These are phyloP conservation scores for Drosophila ambigua DNA, from an alignment of 1,140 invertebrate species.

Conservation along the genomic window DNA sequence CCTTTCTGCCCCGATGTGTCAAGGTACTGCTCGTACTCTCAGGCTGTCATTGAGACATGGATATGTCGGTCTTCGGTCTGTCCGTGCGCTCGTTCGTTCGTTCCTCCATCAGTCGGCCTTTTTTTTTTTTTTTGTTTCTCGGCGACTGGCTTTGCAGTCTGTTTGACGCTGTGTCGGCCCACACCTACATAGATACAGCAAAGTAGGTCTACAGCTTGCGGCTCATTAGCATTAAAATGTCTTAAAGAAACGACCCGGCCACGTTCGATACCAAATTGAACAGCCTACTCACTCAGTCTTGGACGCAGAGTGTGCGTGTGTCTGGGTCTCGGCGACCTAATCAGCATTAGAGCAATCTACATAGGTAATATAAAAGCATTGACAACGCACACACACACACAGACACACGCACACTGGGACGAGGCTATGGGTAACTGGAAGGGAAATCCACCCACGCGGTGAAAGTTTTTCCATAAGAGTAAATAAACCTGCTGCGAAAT, in stretches of 20 bases:
- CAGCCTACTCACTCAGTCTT: conserved; percentile 56
- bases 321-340: conserved; percentile 59
- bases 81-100: conserved; percentile 4
- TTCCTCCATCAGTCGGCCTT: conserved; percentile 20
- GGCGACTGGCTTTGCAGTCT: conserved; percentile 38
- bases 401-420: no score
- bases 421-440: conserved; percentile 13
- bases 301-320: conserved; percentile 9
- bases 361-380: conserved; percentile 74
- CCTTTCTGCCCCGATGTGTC: conserved; percentile 59
- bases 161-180: conserved; percentile 60
- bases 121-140: conserved; percentile 40
- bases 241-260: conserved; percentile 76
- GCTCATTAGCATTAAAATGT: conserved; percentile 83
- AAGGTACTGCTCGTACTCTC: conserved; percentile 60
- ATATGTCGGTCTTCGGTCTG: conserved; percentile 44
- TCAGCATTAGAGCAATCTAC: conserved; percentile 80
- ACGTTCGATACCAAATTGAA: conserved; percentile 80
- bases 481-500: conserved; percentile 1
- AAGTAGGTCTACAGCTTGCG: conserved; percentile 79
- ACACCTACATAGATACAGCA: conserved; percentile 46
- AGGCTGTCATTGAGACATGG: conserved; percentile 79
- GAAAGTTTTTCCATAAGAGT: conserved; percentile 30
- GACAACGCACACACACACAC: conserved; percentile 59
- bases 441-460: conserved; percentile 12